Base-by-base conservation (phyloP, 2,113 vertebrate species). In the Alces alces region DNA sequence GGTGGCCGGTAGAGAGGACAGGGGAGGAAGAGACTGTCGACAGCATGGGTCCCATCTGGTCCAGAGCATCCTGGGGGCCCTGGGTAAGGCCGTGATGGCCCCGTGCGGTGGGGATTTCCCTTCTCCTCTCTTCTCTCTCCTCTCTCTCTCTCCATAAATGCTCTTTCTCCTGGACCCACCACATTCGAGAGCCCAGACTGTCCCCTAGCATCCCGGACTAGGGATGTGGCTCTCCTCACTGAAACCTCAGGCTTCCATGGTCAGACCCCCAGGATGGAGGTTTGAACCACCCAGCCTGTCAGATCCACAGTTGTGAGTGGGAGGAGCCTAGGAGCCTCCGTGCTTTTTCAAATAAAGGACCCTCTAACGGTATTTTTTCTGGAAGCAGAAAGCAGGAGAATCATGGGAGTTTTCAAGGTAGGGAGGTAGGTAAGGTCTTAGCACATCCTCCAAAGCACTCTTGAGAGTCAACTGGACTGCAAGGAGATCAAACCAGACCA, bases 81-180 rank as follows among this genome's bases (percentile, higher is more conserved):
- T n/a, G 1, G 30, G 33, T 1, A 2, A 60, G 58, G 45, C 30
- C 14, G 3, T 52, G 17, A 15, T 17, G 39, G 13, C 55, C 5
- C 54, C 2, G 0, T 2, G 1, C 0, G 3, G 4, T 0, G 25
- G 28, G 33, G 30, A 61, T 21, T 57, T 61, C 21, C 91, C 43
- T 60, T 7, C 7, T 2, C 6, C 13, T 54, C 36, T 95, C 43
- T 79, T 47, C 45, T 36, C 33, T 95, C 43, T 79, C 55, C 45
- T n/a, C 33, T 19, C 57, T 73, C 52, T 76, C 66, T 33, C 39
- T 5, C 80, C 3, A 17, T 3, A 25, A 21, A 47, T 1, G 23
- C 15, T 21, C 33, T 39, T 60, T 70, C 57, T 92, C 55, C 23
- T 21, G 25, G 33, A 45, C 30, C 57, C 36, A 79, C 58, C 19